Evolutionary conservation across 2,888 invertebrate genomes (phyloP).

Genomic region (Drosophila kokeensis): DNA sequence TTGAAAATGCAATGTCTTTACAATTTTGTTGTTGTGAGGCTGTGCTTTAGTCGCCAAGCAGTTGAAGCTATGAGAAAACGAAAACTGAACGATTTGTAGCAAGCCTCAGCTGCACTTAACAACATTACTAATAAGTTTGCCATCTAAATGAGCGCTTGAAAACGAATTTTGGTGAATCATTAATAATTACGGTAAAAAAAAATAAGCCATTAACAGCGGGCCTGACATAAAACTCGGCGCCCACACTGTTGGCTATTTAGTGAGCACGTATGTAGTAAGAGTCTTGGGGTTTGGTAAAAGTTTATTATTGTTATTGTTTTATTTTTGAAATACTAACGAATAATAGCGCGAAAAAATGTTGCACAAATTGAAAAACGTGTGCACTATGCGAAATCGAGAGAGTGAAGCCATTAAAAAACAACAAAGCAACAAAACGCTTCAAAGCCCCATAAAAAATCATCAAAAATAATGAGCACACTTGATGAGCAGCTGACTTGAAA

Average conservation of each 20-base stretch:
- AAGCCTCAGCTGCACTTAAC: neutral
- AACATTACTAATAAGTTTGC: neutral
- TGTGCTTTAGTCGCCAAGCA: neutral
- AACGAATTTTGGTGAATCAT: slow-evolving; percentile 4
- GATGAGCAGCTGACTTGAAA: slow-evolving; percentile 2
- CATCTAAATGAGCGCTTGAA: neutral
- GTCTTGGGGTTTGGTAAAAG: slow-evolving; percentile 37
- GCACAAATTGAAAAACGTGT: slow-evolving; percentile 46
- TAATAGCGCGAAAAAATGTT: slow-evolving; percentile 23
- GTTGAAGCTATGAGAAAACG: neutral
- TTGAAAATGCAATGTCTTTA: neutral
- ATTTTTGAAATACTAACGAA: slow-evolving; percentile 6
- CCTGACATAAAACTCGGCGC: slow-evolving; percentile 8
- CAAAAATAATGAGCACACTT: slow-evolving; percentile 44
- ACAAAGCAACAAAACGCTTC: slow-evolving; percentile 1
- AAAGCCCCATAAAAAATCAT: slow-evolving; percentile 33
- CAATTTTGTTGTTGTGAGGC: neutral
- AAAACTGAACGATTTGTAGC: neutral
- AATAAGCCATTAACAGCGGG: neutral
- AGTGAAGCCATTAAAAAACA: slow-evolving; percentile 18
- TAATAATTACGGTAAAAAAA: neutral
- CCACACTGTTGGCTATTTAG: slow-evolving; percentile 19
- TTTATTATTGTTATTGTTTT: slow-evolving; percentile 18
- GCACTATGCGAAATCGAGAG: slow-evolving; percentile 32
- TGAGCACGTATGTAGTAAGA: slow-evolving; percentile 26